Conservation (phyloP, 1,140 invertebrate genomes). For the Drosophila suzukii region DNA sequence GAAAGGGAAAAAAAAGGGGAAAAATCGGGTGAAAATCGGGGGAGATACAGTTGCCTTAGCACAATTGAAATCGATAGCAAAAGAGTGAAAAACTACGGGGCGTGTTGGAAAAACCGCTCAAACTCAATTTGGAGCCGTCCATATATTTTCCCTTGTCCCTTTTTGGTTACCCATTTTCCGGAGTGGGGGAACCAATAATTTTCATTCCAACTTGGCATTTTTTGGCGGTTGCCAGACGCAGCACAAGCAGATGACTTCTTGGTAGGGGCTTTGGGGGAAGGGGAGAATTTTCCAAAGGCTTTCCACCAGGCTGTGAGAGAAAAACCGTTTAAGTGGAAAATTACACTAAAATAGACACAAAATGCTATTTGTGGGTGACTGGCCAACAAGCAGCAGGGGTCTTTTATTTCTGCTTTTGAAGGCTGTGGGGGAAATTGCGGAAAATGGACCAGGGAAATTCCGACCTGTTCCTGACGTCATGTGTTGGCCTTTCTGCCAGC, state of each 20-base stretch:
- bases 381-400: slow-evolving; percentile 35
- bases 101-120: slow-evolving; percentile 58
- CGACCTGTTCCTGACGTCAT: slow-evolving; percentile 39
- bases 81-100: slow-evolving; percentile 64
- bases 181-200: slow-evolving; percentile 65
- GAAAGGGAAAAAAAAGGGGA: neutral
- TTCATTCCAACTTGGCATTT: slow-evolving; percentile 71
- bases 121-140: slow-evolving; percentile 70
- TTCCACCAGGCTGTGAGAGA: slow-evolving; percentile 9
- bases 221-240: slow-evolving; percentile 64
- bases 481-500: slow-evolving; percentile 8
- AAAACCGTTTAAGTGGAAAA: slow-evolving; percentile 76
- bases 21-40: slow-evolving; percentile 8
- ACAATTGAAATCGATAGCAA: slow-evolving; percentile 78
- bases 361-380: slow-evolving; percentile 69
- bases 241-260: slow-evolving; percentile 51
- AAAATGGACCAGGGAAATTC: slow-evolving; percentile 5
- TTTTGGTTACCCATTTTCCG: slow-evolving; percentile 13
- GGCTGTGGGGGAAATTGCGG: neutral
- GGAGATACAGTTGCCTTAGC: slow-evolving; percentile 58
- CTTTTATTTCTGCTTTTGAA: slow-evolving; percentile 7
- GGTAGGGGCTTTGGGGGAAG: neutral
- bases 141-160: slow-evolving; percentile 32
- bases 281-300: slow-evolving; percentile 14
- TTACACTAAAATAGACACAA: slow-evolving; percentile 81